Evolutionary conservation across 2,888 invertebrate species (phyloP).

Genomic region (Orchestes rusci): DNA sequence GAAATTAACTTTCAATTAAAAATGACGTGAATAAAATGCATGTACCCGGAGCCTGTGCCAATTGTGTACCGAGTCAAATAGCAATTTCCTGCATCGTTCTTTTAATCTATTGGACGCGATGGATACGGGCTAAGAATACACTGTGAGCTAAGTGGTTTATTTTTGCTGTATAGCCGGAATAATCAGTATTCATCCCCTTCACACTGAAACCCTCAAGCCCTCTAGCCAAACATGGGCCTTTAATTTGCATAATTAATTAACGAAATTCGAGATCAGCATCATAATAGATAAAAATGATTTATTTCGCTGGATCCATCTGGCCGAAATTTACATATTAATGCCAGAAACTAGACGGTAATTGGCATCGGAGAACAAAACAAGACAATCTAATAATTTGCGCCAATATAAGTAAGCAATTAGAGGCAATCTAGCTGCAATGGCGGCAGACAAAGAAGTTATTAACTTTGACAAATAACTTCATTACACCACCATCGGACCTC

Average conservation of each 20-base stretch:
- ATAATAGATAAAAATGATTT: conserved; percentile 21
- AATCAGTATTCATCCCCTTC: conserved; percentile 13
- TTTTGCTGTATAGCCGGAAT: neutral
- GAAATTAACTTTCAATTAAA: conserved; percentile 27
- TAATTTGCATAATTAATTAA: conserved; percentile 27
- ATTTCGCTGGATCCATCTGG: conserved; percentile 5
- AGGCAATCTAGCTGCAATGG: conserved; percentile 7
- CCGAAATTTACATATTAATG: no score
- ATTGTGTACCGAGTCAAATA: conserved; percentile 22
- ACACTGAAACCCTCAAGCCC: no score
- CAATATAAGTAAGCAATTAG: conserved; percentile 11
- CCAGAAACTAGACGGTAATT: no score
- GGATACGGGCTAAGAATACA: conserved; percentile 17
- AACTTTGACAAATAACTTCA: conserved; percentile 25
- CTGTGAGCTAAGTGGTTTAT: neutral
- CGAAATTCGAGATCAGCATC: conserved; percentile 14
- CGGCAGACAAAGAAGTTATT: conserved; percentile 22
- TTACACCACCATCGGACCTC: conserved; percentile 19
- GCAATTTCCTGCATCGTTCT: conserved; percentile 20
- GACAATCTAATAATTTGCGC: conserved; percentile 4
- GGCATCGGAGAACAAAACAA: no score
- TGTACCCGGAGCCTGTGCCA: conserved; percentile 22
- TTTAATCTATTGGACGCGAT: conserved; percentile 16
- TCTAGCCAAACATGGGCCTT: conserved; percentile 19
- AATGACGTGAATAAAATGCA: conserved; percentile 23